Conservation (phyloP, 2,113 vertebrate genomes). For the Xenopus tropicalis region DNA sequence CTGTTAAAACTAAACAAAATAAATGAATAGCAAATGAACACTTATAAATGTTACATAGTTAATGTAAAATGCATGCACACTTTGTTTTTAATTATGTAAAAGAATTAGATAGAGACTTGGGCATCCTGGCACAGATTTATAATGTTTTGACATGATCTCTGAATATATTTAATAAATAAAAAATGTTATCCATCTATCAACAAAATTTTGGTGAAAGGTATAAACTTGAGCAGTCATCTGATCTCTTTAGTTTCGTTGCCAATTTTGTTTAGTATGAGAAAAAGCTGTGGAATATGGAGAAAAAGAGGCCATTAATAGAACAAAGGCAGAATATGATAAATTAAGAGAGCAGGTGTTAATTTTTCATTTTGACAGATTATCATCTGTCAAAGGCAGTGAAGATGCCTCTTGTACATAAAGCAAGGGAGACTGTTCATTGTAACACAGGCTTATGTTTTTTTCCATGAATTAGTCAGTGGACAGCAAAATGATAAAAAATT, state of each 20-base stretch:
- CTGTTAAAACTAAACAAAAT: too few relatives aligned
- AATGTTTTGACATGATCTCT: constrained; percentile 41
- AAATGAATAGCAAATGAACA: background rate
- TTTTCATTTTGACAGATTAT: constrained; percentile 84
- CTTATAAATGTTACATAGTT: background rate
- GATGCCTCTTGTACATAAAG: constrained; percentile 61
- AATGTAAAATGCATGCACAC: background rate
- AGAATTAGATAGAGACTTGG: background rate
- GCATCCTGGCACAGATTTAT: constrained; percentile 16
- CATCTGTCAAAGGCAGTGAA: constrained; percentile 67
- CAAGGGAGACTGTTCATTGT: constrained; percentile 63
- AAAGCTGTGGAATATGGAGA: constrained; percentile 47
- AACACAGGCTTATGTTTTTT: constrained; percentile 60
- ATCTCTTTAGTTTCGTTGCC: constrained; percentile 56
- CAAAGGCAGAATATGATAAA: constrained; percentile 71
- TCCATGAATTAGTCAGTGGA: constrained; percentile 68
- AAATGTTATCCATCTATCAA: constrained; percentile 49
- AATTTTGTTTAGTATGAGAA: constrained; percentile 49
- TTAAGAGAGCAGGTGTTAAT: constrained; percentile 74
- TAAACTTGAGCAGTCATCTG: constrained; percentile 50
- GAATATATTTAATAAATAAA: constrained; percentile 49
- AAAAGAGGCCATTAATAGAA: constrained; percentile 62
- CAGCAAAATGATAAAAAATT: constrained; percentile 74
- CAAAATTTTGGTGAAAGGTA: constrained; percentile 42
- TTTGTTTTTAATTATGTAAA: background rate